Evolutionary conservation across 2,113 vertebrate genomes (phyloP).

Genomic region (Euleptes europaea): DNA sequence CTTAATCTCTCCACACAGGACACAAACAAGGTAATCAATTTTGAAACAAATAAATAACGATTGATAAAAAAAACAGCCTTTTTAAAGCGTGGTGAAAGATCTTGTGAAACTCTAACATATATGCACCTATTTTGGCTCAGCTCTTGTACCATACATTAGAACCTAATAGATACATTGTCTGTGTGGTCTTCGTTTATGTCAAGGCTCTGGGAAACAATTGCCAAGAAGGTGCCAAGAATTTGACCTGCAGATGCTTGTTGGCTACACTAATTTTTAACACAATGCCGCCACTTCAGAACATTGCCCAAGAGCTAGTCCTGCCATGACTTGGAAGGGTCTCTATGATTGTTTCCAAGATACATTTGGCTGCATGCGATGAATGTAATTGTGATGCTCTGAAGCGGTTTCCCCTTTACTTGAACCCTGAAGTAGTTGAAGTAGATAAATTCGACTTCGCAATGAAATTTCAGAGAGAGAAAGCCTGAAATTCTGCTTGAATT

Average conservation of each 20-base stretch:
- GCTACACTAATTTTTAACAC: background rate
- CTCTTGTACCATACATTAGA: background rate
- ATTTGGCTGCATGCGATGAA: background rate
- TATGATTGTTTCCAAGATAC: background rate
- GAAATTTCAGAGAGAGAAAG: background rate
- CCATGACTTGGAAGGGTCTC: background rate
- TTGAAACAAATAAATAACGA: too few species aligned
- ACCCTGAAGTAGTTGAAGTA: slow-evolving; percentile 2
- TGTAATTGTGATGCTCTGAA: background rate
- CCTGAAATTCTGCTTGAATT: background rate
- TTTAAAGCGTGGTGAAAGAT: background rate
- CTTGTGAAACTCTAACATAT: background rate
- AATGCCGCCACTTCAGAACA: background rate
- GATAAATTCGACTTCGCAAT: background rate
- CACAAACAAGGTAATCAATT: too few species aligned
- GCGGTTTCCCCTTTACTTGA: background rate
- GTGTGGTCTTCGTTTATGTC: background rate
- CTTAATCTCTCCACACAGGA: too few species aligned
- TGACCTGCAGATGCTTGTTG: background rate
- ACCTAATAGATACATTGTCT: background rate
- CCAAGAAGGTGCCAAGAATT: background rate
- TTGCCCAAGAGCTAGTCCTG: background rate
- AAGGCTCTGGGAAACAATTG: background rate
- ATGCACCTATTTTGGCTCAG: background rate
- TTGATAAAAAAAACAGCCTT: too few species aligned